Base-by-base conservation (phyloP, 1,140 invertebrate genomes). In the Heliconius himera region DNA sequence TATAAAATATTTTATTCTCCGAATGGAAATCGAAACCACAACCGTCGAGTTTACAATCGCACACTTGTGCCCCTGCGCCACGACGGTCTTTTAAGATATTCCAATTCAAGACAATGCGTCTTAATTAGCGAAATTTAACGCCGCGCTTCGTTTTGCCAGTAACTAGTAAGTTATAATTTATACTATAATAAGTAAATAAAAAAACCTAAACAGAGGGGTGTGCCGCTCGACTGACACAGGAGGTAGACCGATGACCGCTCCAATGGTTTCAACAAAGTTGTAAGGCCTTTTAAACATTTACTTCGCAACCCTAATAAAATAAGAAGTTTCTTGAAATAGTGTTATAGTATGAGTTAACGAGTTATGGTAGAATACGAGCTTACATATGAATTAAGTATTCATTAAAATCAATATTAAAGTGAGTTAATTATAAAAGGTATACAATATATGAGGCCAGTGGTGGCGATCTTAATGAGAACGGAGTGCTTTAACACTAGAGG, bases 201-300 rank as follows among this genome's bases (percentile, higher is more conserved):
- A 54, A 54, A 56, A 18, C 8, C n/a, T 9, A 56, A 20, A 56
- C 5, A 66, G n/a, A 56, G 54, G 60, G 26, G 22, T 26, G 60
- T 26, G 60, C 60, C 60, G 60, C 60, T 66, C 60, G 22, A 22
- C 60, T 26, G 26, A 66, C 22, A 66, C 3, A 66, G 9, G 22
- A 22, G 60, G 11, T 29, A 66, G n/a, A 66, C 60, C 4, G 56
- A 22, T 16, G 20, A 60, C 60, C 60, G 60, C 60, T 66, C 22
- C 60, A 66, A 66, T 66, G 60, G 60, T 66, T 13, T 13, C 60
- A 13, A n/a, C 60, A 66, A 66, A 66, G 60, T 66, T 66, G 60
- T 66, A 13, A 66, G 60, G 26, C 20, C 60, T 66, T 29, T 66
- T 66, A 66, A 36, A 3, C 22, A 13, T 26, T 66, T 66, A 26